Conservation (phyloP, 2,113 vertebrate species). For the Psilopogon haemacephalus region DNA sequence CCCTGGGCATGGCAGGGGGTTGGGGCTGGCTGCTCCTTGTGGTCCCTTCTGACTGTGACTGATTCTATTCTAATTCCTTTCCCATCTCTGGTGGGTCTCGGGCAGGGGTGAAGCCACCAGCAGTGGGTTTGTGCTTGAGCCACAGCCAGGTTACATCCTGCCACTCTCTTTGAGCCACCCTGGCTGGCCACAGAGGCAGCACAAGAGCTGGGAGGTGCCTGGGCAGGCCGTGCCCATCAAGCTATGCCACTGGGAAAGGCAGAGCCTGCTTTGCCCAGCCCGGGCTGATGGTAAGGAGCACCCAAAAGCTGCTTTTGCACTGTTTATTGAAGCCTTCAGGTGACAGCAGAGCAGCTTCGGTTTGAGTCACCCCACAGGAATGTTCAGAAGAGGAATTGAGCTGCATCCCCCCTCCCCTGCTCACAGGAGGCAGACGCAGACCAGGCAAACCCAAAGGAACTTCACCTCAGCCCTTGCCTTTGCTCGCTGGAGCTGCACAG, state of each 20-base stretch:
- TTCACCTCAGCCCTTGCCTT: background rate
- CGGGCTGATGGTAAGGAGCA: constrained; percentile 14
- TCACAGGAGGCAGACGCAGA: background rate
- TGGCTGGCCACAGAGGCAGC: background rate
- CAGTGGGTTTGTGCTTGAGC: background rate
- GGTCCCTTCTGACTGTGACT: too few relatives aligned
- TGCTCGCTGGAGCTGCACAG: background rate
- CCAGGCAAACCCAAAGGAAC: background rate
- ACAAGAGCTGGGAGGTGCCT: background rate
- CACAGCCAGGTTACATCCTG: fast-evolving
- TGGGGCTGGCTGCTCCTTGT: too few relatives aligned
- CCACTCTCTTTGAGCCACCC: background rate
- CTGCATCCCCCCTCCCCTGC: background rate
- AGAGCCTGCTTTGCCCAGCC: background rate
- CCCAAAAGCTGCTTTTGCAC: background rate
- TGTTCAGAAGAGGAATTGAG: constrained; percentile 10
- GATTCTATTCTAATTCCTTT: too few relatives aligned
- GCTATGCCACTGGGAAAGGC: background rate
- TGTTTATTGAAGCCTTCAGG: constrained; percentile 50
- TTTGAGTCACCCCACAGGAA: constrained; percentile 24
- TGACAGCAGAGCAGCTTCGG: constrained; percentile 3
- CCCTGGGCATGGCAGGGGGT: too few relatives aligned
- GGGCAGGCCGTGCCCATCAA: background rate
- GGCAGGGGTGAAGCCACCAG: background rate
- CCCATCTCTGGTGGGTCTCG: background rate